These are phyloP conservation scores for Morelia viridis DNA, from an alignment of 2,797 vertebrate species.

Conservation along the genomic window DNA sequence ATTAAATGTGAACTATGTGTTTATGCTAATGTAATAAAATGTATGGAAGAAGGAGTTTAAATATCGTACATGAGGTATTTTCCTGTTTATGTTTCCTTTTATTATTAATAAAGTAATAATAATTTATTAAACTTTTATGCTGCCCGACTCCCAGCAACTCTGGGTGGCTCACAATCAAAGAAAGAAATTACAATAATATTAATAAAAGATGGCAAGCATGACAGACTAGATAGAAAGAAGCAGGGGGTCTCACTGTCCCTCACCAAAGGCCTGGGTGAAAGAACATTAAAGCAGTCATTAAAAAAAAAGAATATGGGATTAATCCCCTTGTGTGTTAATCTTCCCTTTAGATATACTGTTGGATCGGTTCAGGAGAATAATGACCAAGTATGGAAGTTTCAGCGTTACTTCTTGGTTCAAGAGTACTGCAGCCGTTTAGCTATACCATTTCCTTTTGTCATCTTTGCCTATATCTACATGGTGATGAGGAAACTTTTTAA, in stretches of 20 bases:
- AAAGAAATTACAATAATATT: background rate
- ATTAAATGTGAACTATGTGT: background rate
- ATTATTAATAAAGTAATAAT: background rate
- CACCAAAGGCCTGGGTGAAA: background rate
- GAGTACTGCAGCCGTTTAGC: slow-evolving; percentile 79
- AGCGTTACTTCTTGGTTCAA: slow-evolving; percentile 79
- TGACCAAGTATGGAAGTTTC: slow-evolving; percentile 81
- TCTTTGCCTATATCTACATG: slow-evolving; percentile 79
- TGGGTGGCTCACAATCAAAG: background rate
- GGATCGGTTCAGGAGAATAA: slow-evolving; percentile 81
- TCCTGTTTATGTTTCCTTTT: background rate
- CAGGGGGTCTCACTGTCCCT: background rate
- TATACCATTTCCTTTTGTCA: slow-evolving; percentile 78
- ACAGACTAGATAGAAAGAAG: background rate
- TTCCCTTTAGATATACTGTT: slow-evolving; percentile 73
- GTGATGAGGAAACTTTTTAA: slow-evolving; percentile 71
- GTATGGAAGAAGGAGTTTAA: background rate
- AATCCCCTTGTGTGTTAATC: slow-evolving; percentile 3
- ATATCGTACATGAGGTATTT: background rate
- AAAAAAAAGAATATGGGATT: background rate
- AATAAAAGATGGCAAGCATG: background rate
- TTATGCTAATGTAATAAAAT: background rate
- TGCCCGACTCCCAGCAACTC: background rate
- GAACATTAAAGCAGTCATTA: background rate
- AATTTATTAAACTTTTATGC: background rate